Base-by-base conservation (phyloP, 92 coral and sea anemone species). In the Porites cylindrica region DNA sequence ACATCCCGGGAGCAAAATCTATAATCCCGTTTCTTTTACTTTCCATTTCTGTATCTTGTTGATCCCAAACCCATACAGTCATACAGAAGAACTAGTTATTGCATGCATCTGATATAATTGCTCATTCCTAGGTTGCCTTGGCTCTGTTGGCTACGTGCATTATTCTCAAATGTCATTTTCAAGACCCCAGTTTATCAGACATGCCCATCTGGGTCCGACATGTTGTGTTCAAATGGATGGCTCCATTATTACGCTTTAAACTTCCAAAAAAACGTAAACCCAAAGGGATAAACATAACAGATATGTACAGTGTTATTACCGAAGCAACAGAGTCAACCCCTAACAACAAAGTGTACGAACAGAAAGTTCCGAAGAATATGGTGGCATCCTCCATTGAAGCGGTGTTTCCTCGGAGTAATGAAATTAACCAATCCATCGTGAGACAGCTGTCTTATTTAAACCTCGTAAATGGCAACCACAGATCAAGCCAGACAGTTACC, bases 191-290 rank as follows among this genome's bases (percentile, higher is more conserved):
- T 17, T 51, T 88, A 29, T 85, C 94, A 2, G 94, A 95, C 73
- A 93, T 95, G 98, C 96, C 98, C 1, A 68, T 86, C 4, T 95
- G 98, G 96, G 77, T 95, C 51, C 93, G 94, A 47, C 85, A 81
- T 18, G 76, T 93, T 12, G 95, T 95, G 43, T 82, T 95, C 14
- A 86, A 84, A 19, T 89, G 93, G 98, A 80, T 95, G 12, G 96
- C 96, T 18, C 88, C 76, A 59, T 8, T 95, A 56, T 79, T 93
- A 21, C 91, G 93, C 53, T 56, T 87, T 52, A 75, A 81, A 51
- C 84, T 89, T 11, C 72, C 86, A 58, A 75, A 69, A 21, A 75
- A 85, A 20, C 70, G 69, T 54, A 58, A 62, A 47, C 60, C 51
- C 60, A 7, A 50, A 3, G 11, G 24, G 8, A n/a, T 58, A 9